Conservation (phyloP, 2,113 vertebrate genomes). For the Genyomyrus donnyi region DNA sequence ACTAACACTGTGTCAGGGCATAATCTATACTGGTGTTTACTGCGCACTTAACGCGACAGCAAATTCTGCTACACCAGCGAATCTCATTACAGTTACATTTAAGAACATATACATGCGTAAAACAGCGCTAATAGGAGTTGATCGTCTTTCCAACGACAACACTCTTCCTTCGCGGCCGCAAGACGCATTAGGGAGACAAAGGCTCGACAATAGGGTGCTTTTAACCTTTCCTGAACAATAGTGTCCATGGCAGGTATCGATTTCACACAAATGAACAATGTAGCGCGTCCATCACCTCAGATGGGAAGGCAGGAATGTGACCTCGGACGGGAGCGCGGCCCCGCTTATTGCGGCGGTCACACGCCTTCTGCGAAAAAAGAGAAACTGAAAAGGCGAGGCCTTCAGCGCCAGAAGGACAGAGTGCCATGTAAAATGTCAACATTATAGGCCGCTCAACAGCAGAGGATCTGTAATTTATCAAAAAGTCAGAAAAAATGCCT, state of each 20-base stretch:
- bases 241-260: neutral
- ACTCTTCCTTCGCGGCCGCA: neutral
- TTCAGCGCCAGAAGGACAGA: neutral
- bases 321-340: neutral
- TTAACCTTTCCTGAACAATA: constrained; percentile 1
- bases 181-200: constrained; percentile 3
- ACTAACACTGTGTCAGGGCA: neutral
- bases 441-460: neutral
- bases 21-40: neutral
- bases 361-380: neutral
- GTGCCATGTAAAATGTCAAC: neutral
- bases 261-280: neutral
- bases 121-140: neutral
- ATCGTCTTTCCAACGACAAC: neutral
- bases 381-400: neutral
- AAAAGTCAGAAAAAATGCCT: neutral
- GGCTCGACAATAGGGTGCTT: neutral
- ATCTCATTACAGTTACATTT: neutral
- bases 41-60: neutral
- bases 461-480: neutral
- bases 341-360: neutral
- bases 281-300: neutral
- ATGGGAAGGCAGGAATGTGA: neutral
- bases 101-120: neutral
- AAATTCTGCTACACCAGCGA: neutral